These are phyloP conservation scores for Ifrita kowaldi DNA, from an alignment of 2,113 vertebrate genomes.

Conservation along the genomic window DNA sequence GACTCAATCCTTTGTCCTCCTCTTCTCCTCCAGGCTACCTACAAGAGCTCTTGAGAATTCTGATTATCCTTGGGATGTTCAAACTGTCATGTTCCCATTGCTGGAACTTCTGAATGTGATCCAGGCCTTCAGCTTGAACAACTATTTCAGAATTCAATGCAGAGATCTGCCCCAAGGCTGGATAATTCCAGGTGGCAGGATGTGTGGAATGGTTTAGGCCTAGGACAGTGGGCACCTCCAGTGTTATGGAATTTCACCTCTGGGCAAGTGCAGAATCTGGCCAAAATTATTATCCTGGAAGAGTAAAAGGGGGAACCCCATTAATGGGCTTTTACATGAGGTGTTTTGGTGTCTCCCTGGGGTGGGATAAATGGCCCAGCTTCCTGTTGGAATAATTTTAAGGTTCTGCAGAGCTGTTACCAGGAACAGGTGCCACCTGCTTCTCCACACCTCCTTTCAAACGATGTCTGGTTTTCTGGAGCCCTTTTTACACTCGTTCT, in stretches of 20 bases:
- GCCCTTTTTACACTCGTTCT: not conserved
- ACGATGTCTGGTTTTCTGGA: not conserved
- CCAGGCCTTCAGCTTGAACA: not conserved
- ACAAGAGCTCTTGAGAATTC: not conserved
- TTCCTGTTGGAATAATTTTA: not conserved
- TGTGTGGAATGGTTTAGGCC: no score
- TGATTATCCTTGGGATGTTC: not conserved
- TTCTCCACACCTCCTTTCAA: not conserved
- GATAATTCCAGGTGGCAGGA: not conserved
- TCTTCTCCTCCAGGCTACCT: not conserved
- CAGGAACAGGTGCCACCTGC: not conserved
- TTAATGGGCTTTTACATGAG: not conserved
- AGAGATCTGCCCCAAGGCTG: not conserved
- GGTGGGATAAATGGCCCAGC: not conserved
- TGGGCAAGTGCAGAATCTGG: not conserved
- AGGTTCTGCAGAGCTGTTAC: not conserved
- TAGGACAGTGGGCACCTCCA: not conserved
- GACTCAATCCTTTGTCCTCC: not conserved
- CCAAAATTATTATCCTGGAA: not conserved
- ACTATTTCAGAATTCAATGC: rapidly evolving
- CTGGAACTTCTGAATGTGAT: not conserved
- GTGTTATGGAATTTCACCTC: not conserved
- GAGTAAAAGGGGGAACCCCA: not conserved
- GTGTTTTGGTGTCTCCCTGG: not conserved
- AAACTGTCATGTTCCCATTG: not conserved